Evolutionary conservation across 2,113 vertebrate genomes (phyloP).

Genomic region (Caranx melampygus): DNA sequence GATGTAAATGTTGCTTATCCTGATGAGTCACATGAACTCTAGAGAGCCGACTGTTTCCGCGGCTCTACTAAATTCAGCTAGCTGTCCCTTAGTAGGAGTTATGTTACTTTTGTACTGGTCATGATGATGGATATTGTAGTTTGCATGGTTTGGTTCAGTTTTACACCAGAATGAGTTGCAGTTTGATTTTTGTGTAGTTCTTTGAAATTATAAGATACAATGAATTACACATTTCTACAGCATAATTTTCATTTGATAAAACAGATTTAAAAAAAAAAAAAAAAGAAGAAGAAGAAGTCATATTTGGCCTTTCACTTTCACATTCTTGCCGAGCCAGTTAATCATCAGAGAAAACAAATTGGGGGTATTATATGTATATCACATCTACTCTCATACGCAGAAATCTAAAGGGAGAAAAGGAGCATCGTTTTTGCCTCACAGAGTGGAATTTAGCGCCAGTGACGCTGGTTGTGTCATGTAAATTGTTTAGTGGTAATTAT

Average conservation of each 20-base stretch:
- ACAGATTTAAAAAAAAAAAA: neutral
- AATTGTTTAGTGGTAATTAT: constrained; percentile 13
- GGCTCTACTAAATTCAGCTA: neutral
- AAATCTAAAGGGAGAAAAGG: neutral
- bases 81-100: neutral
- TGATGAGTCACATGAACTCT: neutral
- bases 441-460: neutral
- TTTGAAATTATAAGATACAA: too few species aligned
- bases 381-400: neutral
- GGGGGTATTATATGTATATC: neutral
- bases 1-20: neutral
- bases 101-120: neutral
- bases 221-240: too few species aligned
- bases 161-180: too few species aligned
- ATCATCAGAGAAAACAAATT: neutral
- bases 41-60: fast-evolving
- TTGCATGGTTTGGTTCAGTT: neutral
- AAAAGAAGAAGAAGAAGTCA: too few species aligned
- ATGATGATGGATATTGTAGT: neutral
- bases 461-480: neutral
- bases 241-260: neutral
- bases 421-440: neutral
- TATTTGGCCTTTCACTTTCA: neutral
- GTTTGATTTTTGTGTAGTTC: too few species aligned
- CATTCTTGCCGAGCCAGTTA: neutral